Conservation (phyloP, 2,797 vertebrate genomes). For the Steatocranus sp. region DNA sequence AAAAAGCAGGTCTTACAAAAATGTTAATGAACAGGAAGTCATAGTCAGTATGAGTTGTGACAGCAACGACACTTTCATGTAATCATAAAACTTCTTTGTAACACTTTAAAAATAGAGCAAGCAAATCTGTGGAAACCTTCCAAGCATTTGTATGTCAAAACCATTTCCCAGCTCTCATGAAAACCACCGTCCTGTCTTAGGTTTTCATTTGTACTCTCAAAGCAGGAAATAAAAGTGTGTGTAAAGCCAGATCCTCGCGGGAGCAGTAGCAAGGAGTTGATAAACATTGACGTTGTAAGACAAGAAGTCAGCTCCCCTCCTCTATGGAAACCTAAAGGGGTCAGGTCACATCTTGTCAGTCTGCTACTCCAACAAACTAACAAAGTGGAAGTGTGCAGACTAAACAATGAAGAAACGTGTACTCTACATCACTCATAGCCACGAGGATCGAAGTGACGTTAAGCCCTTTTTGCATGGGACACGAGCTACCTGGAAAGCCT, state of each 20-base stretch:
- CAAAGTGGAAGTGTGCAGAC: conserved; percentile 52
- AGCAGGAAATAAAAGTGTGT: conserved; percentile 31
- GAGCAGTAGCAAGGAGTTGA: conserved; percentile 34
- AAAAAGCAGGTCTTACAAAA: not conserved
- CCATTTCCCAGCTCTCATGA: not conserved
- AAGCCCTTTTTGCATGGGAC: conserved; percentile 27
- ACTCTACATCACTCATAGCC: not conserved
- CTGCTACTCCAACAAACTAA: conserved; percentile 62
- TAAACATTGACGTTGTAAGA: conserved; percentile 68
- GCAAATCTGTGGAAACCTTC: conserved; percentile 13
- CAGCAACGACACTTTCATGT: not conserved
- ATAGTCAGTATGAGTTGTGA: not conserved
- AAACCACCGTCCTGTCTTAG: not conserved
- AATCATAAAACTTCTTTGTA: not conserved
- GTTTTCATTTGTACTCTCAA: not conserved
- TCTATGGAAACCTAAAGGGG: conserved; percentile 35
- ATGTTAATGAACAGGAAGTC: not conserved
- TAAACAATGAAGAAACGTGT: conserved; percentile 48
- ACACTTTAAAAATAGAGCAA: conserved; percentile 5
- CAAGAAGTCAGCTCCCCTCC: conserved; percentile 59
- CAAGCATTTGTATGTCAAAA: not conserved
- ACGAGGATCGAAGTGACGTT: conserved; percentile 7
- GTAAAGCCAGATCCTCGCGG: conserved; percentile 22
- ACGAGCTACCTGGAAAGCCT: conserved; percentile 18
- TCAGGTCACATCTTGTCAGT: conserved; percentile 60